A percentile compares a stretch with the other conserved stretches of the same genome.
Evolutionary conservation across 2,888 invertebrate species (phyloP).

Genomic region (Cryptocephalus primarius): DNA sequence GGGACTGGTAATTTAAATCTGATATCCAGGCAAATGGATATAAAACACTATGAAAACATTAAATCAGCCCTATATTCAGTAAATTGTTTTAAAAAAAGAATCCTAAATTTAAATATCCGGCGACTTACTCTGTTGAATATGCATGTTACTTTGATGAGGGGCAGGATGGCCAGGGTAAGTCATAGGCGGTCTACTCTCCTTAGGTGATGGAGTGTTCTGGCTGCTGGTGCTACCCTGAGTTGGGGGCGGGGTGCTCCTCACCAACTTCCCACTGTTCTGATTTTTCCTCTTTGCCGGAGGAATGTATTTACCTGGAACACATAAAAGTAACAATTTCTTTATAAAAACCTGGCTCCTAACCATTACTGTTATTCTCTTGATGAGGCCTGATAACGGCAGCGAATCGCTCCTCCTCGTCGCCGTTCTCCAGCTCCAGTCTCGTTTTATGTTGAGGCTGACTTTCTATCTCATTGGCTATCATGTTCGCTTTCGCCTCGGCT

Average conservation of each 20-base stretch:
- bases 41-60: no score
- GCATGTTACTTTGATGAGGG: slow-evolving; percentile 20
- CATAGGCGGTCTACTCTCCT: slow-evolving; percentile 23
- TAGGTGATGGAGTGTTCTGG: slow-evolving; percentile 30
- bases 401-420: slow-evolving; percentile 79
- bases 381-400: slow-evolving; percentile 70
- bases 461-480: slow-evolving; percentile 90
- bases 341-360: slow-evolving; percentile 7
- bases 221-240: slow-evolving; percentile 27
- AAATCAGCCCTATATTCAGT: no score
- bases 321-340: neutral
- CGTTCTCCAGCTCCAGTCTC: slow-evolving; percentile 79
- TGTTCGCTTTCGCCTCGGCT: slow-evolving; percentile 76
- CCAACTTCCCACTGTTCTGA: slow-evolving; percentile 50
- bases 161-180: slow-evolving; percentile 19
- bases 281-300: slow-evolving; percentile 72
- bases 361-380: slow-evolving; percentile 13
- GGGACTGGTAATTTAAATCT: no score
- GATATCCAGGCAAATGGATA: no score
- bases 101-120: no score
- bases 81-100: no score
- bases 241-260: slow-evolving; percentile 51
- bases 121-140: slow-evolving; percentile 16
- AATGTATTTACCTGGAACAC: slow-evolving; percentile 52
- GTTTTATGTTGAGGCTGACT: slow-evolving; percentile 69